These are phyloP conservation scores for Drosophila repletoides DNA, from an alignment of 1,140 invertebrate species.

Conservation along the genomic window DNA sequence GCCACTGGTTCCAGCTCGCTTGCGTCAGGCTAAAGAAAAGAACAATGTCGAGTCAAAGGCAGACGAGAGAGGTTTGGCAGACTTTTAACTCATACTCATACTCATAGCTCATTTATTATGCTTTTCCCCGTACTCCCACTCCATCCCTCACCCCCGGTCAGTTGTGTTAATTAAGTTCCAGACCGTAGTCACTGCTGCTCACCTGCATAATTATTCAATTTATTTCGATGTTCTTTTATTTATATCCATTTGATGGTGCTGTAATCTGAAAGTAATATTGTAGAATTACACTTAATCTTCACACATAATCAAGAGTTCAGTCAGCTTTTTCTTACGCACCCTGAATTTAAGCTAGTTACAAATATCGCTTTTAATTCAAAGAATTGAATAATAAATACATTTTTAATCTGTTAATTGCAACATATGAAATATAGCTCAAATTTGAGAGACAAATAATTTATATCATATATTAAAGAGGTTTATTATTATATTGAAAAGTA, in stretches of 20 bases:
- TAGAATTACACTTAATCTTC: too few species aligned
- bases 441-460: too few species aligned
- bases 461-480: too few species aligned
- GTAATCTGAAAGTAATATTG: too few species aligned
- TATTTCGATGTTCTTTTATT: not conserved
- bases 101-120: slow-evolving; percentile 6
- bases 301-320: too few species aligned
- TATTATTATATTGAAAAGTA: too few species aligned
- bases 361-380: too few species aligned
- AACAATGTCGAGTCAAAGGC: slow-evolving; percentile 86
- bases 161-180: slow-evolving; percentile 18
- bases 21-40: slow-evolving; percentile 85
- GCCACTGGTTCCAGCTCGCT: slow-evolving; percentile 84
- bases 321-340: too few species aligned
- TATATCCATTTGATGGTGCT: slow-evolving; percentile 2
- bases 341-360: too few species aligned
- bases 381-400: too few species aligned
- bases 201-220: slow-evolving; percentile 14
- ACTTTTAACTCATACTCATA: slow-evolving; percentile 35
- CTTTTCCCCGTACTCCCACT: not conserved
- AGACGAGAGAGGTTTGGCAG: slow-evolving; percentile 84
- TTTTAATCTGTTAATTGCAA: too few species aligned
- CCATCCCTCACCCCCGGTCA: not conserved
- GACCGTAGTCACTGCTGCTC: not conserved
- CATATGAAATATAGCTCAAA: too few species aligned